phyloP scores from a whole-genome alignment of 2,797 vertebrate genomes.

The Pelochelys cantorii region DNA sequence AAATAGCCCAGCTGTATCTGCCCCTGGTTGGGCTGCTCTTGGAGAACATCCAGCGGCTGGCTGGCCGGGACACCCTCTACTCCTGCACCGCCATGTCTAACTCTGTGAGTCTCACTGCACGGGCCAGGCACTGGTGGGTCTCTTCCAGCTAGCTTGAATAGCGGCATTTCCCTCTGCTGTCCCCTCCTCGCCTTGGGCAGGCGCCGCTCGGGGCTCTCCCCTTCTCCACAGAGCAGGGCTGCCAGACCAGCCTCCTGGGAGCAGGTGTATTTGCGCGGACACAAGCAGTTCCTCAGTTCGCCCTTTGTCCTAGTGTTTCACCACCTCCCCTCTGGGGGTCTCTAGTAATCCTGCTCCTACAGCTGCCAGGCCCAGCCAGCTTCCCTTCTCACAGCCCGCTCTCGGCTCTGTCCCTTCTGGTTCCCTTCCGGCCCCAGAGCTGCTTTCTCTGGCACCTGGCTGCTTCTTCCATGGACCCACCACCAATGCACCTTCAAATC shows the following conservation, averaged over 20 bases:
- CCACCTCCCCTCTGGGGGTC: background rate
- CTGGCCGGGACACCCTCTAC: conserved; percentile 74
- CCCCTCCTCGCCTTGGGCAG: background rate
- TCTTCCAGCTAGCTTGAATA: background rate
- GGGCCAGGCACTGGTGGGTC: fast-evolving
- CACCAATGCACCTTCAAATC: background rate
- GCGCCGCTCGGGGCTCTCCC: background rate
- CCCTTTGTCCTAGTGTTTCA: background rate
- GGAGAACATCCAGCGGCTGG: conserved; percentile 92
- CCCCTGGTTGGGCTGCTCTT: conserved; percentile 92
- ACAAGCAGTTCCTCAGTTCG: background rate
- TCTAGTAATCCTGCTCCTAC: background rate
- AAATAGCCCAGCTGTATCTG: conserved; percentile 94
- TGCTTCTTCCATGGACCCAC: background rate
- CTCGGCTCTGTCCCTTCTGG: background rate
- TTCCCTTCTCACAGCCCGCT: background rate
- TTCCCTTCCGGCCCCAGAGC: background rate
- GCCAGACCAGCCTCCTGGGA: background rate
- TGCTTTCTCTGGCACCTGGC: background rate
- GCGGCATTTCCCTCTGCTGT: background rate
- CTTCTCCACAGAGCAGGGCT: background rate
- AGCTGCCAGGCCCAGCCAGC: background rate
- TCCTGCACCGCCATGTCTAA: conserved; percentile 70
- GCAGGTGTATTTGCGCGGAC: background rate
- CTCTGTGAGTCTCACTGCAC: conserved; percentile 77